These are phyloP conservation scores for Odontomyia ornata DNA, from an alignment of 2,888 invertebrate genomes.

Conservation along the genomic window DNA sequence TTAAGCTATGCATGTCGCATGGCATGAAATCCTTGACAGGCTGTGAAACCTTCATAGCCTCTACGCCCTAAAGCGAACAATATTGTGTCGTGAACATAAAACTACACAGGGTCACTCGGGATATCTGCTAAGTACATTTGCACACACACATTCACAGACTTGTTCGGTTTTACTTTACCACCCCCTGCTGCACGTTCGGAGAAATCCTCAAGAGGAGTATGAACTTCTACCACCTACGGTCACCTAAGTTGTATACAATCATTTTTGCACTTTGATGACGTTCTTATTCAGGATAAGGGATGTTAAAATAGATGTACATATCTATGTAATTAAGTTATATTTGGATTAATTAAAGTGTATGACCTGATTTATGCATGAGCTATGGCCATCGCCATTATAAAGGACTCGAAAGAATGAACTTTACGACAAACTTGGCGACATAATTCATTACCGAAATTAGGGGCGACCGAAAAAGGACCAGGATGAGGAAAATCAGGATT, in stretches of 20 bases:
- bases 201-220: background rate
- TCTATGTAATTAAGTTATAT: slow-evolving; percentile 43
- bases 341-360: slow-evolving; percentile 44
- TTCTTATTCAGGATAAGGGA: too few species aligned
- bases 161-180: too few species aligned
- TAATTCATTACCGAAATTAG: slow-evolving; percentile 25
- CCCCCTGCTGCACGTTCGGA: too few species aligned
- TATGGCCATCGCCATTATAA: slow-evolving; percentile 24
- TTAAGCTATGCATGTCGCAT: slow-evolving; percentile 4
- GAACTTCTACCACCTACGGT: slow-evolving; percentile 6
- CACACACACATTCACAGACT: background rate
- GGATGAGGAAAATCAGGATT: too few species aligned
- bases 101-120: background rate
- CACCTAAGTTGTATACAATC: background rate
- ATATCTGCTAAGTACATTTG: background rate
- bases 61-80: background rate
- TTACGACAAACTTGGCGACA: slow-evolving; percentile 35
- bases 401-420: slow-evolving; percentile 1
- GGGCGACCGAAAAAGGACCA: background rate
- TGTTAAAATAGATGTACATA: background rate
- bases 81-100: slow-evolving; percentile 1
- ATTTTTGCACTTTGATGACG: slow-evolving; percentile 26
- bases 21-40: background rate
- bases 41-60: background rate
- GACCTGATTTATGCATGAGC: slow-evolving; percentile 43